Evolutionary conservation across 2,113 vertebrate species (phyloP), one percentile per base, ranked within the genome.

Genomic region (Triplophysa tibetana): DNA sequence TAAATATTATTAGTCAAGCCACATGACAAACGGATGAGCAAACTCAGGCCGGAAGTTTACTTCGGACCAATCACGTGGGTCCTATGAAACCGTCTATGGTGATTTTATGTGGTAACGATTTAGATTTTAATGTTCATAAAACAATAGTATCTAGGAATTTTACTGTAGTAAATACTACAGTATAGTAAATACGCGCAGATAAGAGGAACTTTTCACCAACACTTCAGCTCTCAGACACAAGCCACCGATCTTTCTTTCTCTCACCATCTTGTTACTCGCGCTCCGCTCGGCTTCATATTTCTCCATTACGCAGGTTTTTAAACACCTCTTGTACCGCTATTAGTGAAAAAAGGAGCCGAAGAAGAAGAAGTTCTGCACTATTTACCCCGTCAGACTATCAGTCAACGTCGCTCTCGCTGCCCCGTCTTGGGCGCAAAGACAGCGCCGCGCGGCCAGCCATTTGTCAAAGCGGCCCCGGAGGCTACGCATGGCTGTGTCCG

Each of bases 311-410:
- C 83, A 80, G 88, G 86, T 91, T 92, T 93, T 94, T 93, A 93
- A 94, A 91, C 91, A 93, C 92, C 91, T 93, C 90, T 90, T 90
- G 88, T 90, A 87, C 87, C 88, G 88, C 90, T 91, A 90, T 92
- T 92, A 83, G 69, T n/a, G 61, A 63, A 63, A 79, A 81, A 54
- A 79, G 87, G 88, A 88, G 90, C 91, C 89, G 90, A 75, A 70
- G 73, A 64, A 83, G 87, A 88, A 88, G 90, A 92, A 91, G 90
- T 93, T 93, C 90, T 91, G 90, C 90, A 89, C 93, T 92, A 89
- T 93, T 94, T 91, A 92, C 88, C 87, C 86, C 86, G 85, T 85
- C 79, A 52, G 62, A 87, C 86, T 84, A 92, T 95, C 92, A 90
- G 92, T 95, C 93, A 93, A 88, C 92, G 91, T 92, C 91, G 85